These are phyloP conservation scores for Dendrocincla fuliginosa DNA, from an alignment of 2,797 vertebrate species.

Conservation along the genomic window DNA sequence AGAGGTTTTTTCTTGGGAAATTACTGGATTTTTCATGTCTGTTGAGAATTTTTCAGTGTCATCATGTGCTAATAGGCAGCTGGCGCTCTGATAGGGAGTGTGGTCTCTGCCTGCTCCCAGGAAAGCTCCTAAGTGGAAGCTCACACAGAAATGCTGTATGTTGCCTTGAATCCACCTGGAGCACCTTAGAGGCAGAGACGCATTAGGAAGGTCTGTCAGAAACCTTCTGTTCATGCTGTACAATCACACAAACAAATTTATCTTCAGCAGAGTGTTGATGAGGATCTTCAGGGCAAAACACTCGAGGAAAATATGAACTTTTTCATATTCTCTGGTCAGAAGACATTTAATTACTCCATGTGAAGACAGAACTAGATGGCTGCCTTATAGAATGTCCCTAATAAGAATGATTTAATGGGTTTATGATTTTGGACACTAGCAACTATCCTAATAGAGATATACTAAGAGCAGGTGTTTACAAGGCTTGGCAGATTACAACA, in stretches of 20 bases:
- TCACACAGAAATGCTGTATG: not conserved
- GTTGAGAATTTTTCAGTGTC: not conserved
- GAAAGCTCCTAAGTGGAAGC: not conserved
- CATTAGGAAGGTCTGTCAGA: not conserved
- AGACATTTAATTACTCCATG: not conserved
- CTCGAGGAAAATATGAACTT: not conserved
- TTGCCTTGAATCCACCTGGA: not conserved
- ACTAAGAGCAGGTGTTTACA: not conserved
- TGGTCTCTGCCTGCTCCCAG: fast-evolving
- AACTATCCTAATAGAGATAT: not conserved
- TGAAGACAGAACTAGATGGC: not conserved
- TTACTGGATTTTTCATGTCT: not conserved
- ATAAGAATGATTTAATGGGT: not conserved
- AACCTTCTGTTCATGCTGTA: not conserved
- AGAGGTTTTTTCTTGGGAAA: not conserved
- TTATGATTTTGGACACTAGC: not conserved
- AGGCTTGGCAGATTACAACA: not conserved
- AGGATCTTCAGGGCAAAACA: not conserved
- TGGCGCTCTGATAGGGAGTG: not conserved
- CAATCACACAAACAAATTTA: not conserved
- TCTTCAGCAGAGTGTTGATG: not conserved
- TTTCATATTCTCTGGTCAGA: not conserved
- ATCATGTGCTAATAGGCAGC: not conserved
- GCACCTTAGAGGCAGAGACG: not conserved
- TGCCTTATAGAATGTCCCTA: not conserved